Conservation (phyloP, 92 coral and sea anemone genomes). For the Phenganax marumi region DNA sequence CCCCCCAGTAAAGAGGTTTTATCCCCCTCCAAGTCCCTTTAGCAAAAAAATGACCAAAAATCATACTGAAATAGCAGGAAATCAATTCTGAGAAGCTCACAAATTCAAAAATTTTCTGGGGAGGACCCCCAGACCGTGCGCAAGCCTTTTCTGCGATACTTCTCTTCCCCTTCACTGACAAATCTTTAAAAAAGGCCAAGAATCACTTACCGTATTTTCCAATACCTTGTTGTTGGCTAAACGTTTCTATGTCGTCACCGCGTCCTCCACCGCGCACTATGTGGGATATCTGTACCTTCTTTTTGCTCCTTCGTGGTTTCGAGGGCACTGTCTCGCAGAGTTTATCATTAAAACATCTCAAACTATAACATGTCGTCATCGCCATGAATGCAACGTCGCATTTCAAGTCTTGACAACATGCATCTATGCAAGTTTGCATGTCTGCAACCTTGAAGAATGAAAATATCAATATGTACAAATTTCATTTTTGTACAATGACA, state of each 20-base stretch:
- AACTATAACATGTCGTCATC: conserved; percentile 81
- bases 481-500: too few species aligned
- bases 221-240: conserved; percentile 92
- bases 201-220: conserved; percentile 73
- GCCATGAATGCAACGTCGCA: conserved; percentile 99
- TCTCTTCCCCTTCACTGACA: too few species aligned
- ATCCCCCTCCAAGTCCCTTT: too few species aligned
- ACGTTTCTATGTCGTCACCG: conserved; percentile 88
- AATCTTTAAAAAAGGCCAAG: not conserved
- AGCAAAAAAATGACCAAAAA: too few species aligned
- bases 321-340: conserved; percentile 94
- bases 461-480: too few species aligned
- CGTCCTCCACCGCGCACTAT: conserved; percentile 96
- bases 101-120: too few species aligned
- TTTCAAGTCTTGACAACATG: conserved; percentile 85
- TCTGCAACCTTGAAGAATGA: conserved; percentile 59
- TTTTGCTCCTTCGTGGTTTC: conserved; percentile 74
- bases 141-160: too few species aligned
- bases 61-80: too few species aligned
- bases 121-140: too few species aligned
- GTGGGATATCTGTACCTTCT: conserved; percentile 88
- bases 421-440: conserved; percentile 99
- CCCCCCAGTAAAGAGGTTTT: too few species aligned
- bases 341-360: conserved; percentile 67
- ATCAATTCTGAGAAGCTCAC: too few species aligned